Conservation (phyloP, 1,140 invertebrate species). For the Leptinotarsa lineolata region DNA sequence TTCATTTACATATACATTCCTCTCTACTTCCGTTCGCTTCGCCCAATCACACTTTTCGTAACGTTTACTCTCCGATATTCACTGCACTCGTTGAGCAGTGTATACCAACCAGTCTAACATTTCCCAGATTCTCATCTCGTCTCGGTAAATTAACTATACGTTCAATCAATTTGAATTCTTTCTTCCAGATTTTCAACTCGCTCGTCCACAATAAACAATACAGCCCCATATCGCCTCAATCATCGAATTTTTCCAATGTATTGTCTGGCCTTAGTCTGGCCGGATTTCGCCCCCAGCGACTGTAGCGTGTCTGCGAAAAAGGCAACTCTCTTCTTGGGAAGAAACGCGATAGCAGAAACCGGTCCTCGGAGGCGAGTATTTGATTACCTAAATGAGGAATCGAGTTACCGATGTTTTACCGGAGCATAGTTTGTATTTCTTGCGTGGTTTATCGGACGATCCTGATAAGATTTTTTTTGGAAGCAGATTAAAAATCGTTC, state of each 20-base stretch:
- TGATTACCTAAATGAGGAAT: conserved; percentile 6
- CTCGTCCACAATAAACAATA: conserved; percentile 6
- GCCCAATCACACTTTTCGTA: too few relatives aligned
- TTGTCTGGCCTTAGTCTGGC: conserved; percentile 4
- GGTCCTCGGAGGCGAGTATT: neutral
- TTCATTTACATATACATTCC: too few relatives aligned
- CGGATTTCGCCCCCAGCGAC: neutral
- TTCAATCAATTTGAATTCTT: too few relatives aligned
- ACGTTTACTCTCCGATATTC: too few relatives aligned
- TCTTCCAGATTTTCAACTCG: neutral
- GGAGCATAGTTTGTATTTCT: neutral
- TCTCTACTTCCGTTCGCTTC: too few relatives aligned
- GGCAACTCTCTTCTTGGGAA: neutral
- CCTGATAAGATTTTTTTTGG: neutral
- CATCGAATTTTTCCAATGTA: neutral
- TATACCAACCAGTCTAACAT: too few relatives aligned
- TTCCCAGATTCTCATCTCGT: too few relatives aligned
- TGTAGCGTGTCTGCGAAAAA: conserved; percentile 7
- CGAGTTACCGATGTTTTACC: neutral
- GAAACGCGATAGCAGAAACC: neutral
- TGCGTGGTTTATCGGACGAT: neutral
- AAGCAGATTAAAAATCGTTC: too few relatives aligned
- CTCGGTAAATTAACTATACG: too few relatives aligned
- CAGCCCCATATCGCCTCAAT: conserved; percentile 1
- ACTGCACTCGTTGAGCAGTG: too few relatives aligned